phyloP scores from a whole-genome alignment of 30 jellyfish, hydroid and myxozoan species.

The Euphysa ruthae region DNA sequence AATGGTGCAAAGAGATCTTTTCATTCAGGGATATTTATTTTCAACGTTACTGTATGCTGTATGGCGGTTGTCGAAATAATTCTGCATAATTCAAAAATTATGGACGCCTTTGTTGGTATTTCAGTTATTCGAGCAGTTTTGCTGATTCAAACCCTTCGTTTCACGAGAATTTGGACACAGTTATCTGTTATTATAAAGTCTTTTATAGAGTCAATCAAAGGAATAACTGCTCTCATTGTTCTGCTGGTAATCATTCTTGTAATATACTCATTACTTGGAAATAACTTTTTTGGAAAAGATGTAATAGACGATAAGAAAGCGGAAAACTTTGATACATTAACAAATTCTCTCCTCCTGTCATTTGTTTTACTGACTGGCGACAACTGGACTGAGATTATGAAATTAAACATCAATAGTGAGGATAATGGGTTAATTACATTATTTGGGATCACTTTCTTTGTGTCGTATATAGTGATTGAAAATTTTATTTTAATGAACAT shows the following conservation, averaged over 20 bases:
- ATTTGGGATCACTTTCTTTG: conserved; percentile 37
- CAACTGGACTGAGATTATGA: conserved; percentile 60
- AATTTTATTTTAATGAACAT: conserved; percentile 54
- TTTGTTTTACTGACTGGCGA: conserved; percentile 75
- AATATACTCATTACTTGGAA: conserved; percentile 64
- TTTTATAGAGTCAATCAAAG: conserved; percentile 31
- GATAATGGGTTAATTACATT: conserved; percentile 3
- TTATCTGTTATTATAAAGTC: conserved; percentile 37
- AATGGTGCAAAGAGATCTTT: conserved; percentile 10
- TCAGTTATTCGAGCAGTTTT: conserved; percentile 32
- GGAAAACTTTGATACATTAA: conserved; percentile 21
- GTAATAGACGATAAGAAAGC: neutral
- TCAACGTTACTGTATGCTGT: conserved; percentile 9
- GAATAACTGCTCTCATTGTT: conserved; percentile 39
- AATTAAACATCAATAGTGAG: neutral
- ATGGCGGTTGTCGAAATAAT: conserved; percentile 22
- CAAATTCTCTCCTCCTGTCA: conserved; percentile 46
- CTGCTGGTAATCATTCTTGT: conserved; percentile 39
- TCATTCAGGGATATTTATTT: conserved; percentile 5
- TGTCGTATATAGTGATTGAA: conserved; percentile 59
- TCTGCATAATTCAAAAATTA: neutral
- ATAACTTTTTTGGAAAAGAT: conserved; percentile 57
- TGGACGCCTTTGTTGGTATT: conserved; percentile 18
- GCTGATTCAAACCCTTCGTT: conserved; percentile 40
- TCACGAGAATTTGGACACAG: conserved; percentile 42